Evolutionary conservation across 2,113 vertebrate species (phyloP), one percentile per base, ranked within the genome.

Genomic region (Rhynchopsitta pachyrhyncha): DNA sequence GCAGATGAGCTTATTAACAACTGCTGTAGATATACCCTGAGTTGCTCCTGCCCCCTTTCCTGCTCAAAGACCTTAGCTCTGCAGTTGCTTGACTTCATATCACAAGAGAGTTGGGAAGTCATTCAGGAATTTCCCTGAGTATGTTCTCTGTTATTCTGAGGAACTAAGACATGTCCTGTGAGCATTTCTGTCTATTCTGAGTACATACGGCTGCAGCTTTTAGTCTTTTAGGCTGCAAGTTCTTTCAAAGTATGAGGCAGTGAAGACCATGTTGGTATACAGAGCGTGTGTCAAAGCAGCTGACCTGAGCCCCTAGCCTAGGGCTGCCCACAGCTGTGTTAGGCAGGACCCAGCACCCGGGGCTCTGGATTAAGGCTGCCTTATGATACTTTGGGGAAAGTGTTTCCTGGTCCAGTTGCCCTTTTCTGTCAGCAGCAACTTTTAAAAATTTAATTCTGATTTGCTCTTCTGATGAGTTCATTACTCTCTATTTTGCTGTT

Each of bases 251-350:
- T 13, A 57, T 20, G 47, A 46, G 35, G 13, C 0, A 0, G 14
- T 44, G n/a, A 68, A 68, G 17, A 62, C 5, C 0, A 0, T 37
- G 52, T 17, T 73, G 66, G 17, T 28, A 67, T 5, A 25, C 3
- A 10, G 47, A 74, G 4, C 2, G 7, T 31, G 0, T 10, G 15
- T 35, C 47, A 18, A 2, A 2, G 22, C 29, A 62, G 31, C 24
- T 87, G 42, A 44, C 42, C 39, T 55, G 28, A 22, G 42, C 13
- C 11, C 42, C 57, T 42, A 59, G 42, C 7, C 13, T 49, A 13
- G 7, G 35, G 28, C 20, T 27, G 14, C 19, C 18, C 53, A 16
- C 29, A 62, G 37, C 16, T 60, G 13, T 28, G 7, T 67, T 53
- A n/a, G 13, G 25, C 25, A 71, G 29, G 11, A 60, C 29, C 4